phyloP scores from a whole-genome alignment of 2,113 vertebrate species.

The Excalfactoria chinensis region DNA sequence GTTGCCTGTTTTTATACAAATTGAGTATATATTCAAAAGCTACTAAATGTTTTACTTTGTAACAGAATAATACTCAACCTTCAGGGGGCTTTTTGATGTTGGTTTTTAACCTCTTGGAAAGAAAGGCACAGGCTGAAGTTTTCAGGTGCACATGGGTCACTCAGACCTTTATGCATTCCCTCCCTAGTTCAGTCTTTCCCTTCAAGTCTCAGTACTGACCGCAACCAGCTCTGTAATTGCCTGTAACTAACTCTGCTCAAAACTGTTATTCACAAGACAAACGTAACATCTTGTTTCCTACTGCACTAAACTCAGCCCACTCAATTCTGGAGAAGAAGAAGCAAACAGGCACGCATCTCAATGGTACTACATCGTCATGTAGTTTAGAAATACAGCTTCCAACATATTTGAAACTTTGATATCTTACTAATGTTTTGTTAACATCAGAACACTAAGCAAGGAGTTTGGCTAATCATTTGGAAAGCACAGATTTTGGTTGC shows the following conservation, averaged over 20 bases:
- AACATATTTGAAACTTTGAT: not conserved
- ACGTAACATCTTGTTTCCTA: not conserved
- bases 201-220: not conserved
- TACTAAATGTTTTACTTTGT: not conserved
- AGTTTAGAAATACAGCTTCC: not conserved
- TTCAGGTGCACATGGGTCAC: not conserved
- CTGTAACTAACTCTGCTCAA: not conserved
- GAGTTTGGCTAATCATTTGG: not conserved
- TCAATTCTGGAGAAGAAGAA: not conserved
- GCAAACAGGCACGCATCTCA: not conserved
- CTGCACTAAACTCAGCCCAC: not conserved
- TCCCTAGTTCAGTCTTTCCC: not conserved
- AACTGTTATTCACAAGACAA: not conserved
- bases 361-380: not conserved
- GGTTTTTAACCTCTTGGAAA: not conserved
- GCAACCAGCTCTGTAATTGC: too few species aligned
- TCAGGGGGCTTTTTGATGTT: too few species aligned
- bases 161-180: not conserved
- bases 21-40: not conserved
- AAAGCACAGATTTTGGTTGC: not conserved
- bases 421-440: not conserved
- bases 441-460: not conserved
- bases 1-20: not conserved
- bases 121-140: not conserved
- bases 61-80: not conserved